Evolutionary conservation across 2,113 vertebrate species (phyloP).

Genomic region (Dipodomys stephensi): DNA sequence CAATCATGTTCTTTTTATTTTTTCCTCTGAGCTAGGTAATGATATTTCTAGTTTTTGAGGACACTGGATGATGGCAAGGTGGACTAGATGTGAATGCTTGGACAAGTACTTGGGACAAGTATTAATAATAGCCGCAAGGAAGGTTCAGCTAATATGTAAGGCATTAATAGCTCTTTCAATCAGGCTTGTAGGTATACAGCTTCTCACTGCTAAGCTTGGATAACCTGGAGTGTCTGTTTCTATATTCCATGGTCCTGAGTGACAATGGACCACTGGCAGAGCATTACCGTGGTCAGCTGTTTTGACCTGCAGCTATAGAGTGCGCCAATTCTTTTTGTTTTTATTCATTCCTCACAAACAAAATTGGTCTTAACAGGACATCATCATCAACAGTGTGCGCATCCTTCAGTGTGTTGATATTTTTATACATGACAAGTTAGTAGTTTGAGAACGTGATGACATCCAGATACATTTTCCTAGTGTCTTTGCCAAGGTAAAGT

Average conservation of each 20-base stretch:
- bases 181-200: neutral
- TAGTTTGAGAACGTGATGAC: constrained; percentile 19
- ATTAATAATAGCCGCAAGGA: constrained; percentile 66
- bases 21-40: constrained; percentile 30
- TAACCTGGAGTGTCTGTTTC: constrained; percentile 30
- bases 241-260: constrained; percentile 30
- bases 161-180: neutral
- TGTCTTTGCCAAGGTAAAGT: constrained; percentile 18
- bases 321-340: neutral
- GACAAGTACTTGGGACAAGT: constrained; percentile 69
- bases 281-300: constrained; percentile 45
- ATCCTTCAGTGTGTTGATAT: neutral
- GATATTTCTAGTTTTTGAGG: constrained; percentile 55
- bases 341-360: constrained; percentile 3
- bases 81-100: constrained; percentile 36
- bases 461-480: neutral
- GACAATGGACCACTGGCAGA: constrained; percentile 34
- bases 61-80: constrained; percentile 64
- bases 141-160: neutral
- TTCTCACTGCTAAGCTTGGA: neutral
- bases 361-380: neutral
- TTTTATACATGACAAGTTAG: neutral
- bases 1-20: constrained; percentile 9
- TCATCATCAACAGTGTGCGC: neutral
- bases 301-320: constrained; percentile 21